Base-by-base conservation (phyloP, 2,797 vertebrate genomes). In the Ciconia nigra region DNA sequence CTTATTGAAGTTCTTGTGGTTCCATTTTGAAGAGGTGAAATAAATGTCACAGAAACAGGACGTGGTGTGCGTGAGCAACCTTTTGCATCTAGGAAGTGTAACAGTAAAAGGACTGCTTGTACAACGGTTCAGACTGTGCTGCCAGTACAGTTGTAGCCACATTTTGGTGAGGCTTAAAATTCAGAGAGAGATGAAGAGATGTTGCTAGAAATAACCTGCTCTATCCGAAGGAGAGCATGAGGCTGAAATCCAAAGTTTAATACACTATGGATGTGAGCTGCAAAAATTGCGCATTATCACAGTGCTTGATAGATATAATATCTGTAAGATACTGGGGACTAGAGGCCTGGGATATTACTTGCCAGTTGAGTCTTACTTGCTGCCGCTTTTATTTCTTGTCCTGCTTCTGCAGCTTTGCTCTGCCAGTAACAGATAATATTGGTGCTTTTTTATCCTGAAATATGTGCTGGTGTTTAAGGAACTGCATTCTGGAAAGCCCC, bases 21-120 rank as follows among this genome's bases (percentile, higher is more conserved):
- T 93, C 69, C 65, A 5, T 92, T 95, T 81, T 76, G 57, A 91
- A 69, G 89, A 96, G 89, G 89, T 95, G 83, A 90, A 93, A 67
- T 78, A 81, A 57, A 86, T 81, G 72, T 78, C 61, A 13, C 6
- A 15, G 84, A 84, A 95, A 70, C 65, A 65, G 87, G 76, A 78
- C 9, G 0, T 54, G 62, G 31, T 49, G 61, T 85, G 47, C 79
- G 62, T 54, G 69, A 70, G 85, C 52, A 94, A 24, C 73, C 79
- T 52, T 1, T 3, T 69, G 22, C 61, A 24, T 47, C 57, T 42
- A 4, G 76, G 61, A 88, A 19, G 51, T 33, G 29, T 76, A 16
- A n/a, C 46, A 54, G n/a, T 52, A 2, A 74, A 62, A 86, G 84
- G 29, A n/a, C 80, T 83, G 57, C n/a, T 6, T 61, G 76, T 93